Base-by-base conservation (phyloP, 1,140 invertebrate species). In the Solenopsis fugax region DNA sequence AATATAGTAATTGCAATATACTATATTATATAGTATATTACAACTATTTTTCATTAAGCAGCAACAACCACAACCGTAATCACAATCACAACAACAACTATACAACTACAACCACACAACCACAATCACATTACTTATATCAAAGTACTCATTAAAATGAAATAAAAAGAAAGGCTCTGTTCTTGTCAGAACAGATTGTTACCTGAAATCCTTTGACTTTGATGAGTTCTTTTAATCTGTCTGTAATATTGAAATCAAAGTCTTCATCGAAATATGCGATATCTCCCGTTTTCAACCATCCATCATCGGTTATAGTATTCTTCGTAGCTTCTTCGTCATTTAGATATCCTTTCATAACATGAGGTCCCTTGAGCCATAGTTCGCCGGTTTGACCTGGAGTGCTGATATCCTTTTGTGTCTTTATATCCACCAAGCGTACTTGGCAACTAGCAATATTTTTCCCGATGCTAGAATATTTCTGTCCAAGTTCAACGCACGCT, bases 151-250 rank as follows among this genome's bases (percentile, higher is more conserved):
- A 41, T 41, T 41, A 41, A 41, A 41, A 41, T 41, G 7, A 41
- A 13, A 58, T n/a, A 37, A 37, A 37, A 5, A 3, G 37, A 34
- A 13, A 58, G 0, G 64, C 0, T 76, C 4, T 54, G 13, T 37
- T 45, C 21, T 65, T 73, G 10, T 18, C 9, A 45, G 2, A 73
- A 48, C 4, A 67, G 67, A 76, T 75, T 86, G 80, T 93, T 93
- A 97, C 97, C 95, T 97, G 97, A 62, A 96, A 96, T 37, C 97
- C 97, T 93, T 97, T 97, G 64, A 98, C 98, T 96, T 99, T 99
- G 85, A 99, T 99, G 12, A 99, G 96, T 93, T 99, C 98, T 92
- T 99, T 99, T 64, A 98, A 91, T 77, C 98, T 95, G 89, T 99
- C 98, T 1, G 98, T 97, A 75, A 99, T 96, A 76, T 96, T 98